A percentile compares a stretch with the other conserved stretches of the same genome.
Conservation (phyloP, 2,888 invertebrate species). For the Argyresthia albistria region DNA sequence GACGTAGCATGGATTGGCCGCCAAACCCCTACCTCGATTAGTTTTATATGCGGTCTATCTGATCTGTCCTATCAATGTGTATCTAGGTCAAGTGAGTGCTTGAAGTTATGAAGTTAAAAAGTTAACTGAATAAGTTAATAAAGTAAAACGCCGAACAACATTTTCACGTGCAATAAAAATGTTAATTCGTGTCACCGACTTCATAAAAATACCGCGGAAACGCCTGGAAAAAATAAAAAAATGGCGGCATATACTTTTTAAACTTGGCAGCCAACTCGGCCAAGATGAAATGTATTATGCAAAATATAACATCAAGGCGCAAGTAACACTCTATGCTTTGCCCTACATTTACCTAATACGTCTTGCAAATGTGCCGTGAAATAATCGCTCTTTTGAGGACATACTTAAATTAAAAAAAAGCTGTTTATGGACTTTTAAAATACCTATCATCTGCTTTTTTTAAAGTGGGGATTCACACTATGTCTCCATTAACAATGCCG, state of each 20-base stretch:
- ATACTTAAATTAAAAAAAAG: not conserved
- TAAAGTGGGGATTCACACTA: no score
- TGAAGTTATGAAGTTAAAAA: no score
- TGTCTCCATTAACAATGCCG: no score
- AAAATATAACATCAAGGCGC: slow-evolving; percentile 14
- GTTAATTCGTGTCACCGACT: not conserved
- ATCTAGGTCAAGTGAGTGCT: no score
- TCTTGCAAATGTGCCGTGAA: slow-evolving; percentile 17
- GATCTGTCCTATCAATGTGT: no score
- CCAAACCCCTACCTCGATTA: no score
- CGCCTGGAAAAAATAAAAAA: not conserved
- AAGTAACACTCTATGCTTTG: slow-evolving; percentile 22
- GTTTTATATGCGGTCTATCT: no score
- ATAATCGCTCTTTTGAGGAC: not conserved
- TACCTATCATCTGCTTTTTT: no score
- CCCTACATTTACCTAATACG: slow-evolving; percentile 55
- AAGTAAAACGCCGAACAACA: not conserved
- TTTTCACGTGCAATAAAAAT: not conserved
- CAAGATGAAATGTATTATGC: slow-evolving; percentile 10
- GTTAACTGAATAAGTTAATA: no score
- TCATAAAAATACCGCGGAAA: not conserved
- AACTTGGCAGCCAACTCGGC: slow-evolving; percentile 1
- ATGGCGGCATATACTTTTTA: not conserved
- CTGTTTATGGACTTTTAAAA: no score
- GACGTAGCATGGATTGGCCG: no score